A percentile compares a stretch with the other conserved stretches of the same genome.
Evolutionary conservation across 1,140 invertebrate genomes (phyloP).

Genomic region (Drosophila novamexicana): DNA sequence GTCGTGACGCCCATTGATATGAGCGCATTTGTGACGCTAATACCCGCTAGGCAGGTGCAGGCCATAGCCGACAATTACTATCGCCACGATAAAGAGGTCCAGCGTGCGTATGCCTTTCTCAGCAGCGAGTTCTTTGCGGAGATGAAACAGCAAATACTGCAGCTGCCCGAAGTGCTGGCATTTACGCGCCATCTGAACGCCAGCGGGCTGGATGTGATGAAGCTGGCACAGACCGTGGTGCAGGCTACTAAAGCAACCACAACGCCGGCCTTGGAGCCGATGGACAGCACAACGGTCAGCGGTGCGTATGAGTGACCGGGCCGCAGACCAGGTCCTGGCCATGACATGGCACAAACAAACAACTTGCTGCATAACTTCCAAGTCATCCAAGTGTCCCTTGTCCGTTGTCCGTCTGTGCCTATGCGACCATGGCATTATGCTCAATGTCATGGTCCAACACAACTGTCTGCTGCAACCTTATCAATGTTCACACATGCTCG

Average conservation of each 20-base stretch:
- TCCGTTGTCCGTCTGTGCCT: conserved; percentile 1
- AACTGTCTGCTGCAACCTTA: conserved; percentile 10
- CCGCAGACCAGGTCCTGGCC: background rate
- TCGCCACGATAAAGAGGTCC: conserved; percentile 71
- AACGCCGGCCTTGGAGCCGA: background rate
- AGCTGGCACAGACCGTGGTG: conserved; percentile 38
- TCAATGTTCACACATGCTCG: conserved; percentile 29
- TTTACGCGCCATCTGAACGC: conserved; percentile 66
- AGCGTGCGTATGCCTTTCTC: conserved; percentile 65
- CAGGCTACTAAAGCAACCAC: conserved; percentile 6
- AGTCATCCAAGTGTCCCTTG: background rate
- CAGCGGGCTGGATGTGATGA: conserved; percentile 68
- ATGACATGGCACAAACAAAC: conserved; percentile 24
- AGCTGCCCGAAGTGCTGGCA: conserved; percentile 63
- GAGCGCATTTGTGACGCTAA: conserved; percentile 67
- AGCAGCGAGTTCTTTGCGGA: conserved; percentile 52
- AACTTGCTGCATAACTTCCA: conserved; percentile 32
- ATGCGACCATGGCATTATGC: conserved; percentile 24
- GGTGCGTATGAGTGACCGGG: conserved; percentile 55
- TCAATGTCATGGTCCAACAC: conserved; percentile 42
- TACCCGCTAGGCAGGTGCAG: conserved; percentile 62
- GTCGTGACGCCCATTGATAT: conserved; percentile 54
- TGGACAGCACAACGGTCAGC: conserved; percentile 14
- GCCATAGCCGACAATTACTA: conserved; percentile 67
- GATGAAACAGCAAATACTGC: conserved; percentile 55